Evolutionary conservation across 1,140 invertebrate genomes (phyloP).

Genomic region (Hestina assimilis): DNA sequence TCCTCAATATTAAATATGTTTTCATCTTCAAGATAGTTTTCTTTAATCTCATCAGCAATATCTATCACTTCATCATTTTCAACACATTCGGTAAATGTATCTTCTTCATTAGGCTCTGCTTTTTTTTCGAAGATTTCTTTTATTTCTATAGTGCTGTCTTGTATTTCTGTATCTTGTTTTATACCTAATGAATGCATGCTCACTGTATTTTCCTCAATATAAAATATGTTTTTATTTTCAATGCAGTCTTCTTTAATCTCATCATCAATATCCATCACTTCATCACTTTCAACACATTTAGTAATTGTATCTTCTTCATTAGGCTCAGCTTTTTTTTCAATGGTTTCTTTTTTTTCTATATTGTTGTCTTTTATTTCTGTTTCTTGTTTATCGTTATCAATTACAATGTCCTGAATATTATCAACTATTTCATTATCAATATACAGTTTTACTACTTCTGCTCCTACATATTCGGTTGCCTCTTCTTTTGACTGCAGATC

Average conservation of each 20-base stretch:
- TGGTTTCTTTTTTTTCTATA: neutral
- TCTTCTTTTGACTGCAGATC: too few relatives aligned
- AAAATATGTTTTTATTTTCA: neutral
- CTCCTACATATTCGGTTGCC: too few relatives aligned
- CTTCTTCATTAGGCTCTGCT: too few relatives aligned
- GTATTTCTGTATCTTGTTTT: neutral
- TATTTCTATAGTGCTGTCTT: neutral
- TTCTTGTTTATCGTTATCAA: too few relatives aligned
- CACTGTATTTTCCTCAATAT: constrained; percentile 6
- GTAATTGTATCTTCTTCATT: too few relatives aligned
- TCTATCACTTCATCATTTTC: neutral
- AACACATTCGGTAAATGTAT: too few relatives aligned
- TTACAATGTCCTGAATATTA: constrained; percentile 5
- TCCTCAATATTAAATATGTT: constrained; percentile 1
- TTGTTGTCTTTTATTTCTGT: neutral
- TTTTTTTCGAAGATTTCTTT: neutral
- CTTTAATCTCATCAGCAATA: neutral
- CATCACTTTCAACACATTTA: neutral
- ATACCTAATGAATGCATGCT: neutral
- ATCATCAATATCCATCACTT: neutral
- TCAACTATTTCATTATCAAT: neutral
- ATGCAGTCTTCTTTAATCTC: neutral
- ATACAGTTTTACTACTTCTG: too few relatives aligned
- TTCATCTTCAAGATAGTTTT: neutral
- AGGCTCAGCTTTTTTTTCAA: neutral